A percentile compares a stretch with the other conserved stretches of the same genome.
phyloP scores from a whole-genome alignment of 2,797 vertebrate species.

The Corythornis leucogaster region DNA sequence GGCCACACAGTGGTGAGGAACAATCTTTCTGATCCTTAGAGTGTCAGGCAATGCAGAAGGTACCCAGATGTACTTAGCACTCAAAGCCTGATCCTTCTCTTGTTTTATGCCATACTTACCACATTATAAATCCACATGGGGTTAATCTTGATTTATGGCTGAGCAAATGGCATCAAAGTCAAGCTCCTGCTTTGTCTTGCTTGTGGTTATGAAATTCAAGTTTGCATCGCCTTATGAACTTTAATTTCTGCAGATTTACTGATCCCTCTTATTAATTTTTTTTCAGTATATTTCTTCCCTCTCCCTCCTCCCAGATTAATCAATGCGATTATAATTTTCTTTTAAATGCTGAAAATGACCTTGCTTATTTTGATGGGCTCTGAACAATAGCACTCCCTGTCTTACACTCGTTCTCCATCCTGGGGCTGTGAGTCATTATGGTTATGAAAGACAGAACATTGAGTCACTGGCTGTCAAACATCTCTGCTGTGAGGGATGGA shows the following conservation, averaged over 20 bases:
- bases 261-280: background rate
- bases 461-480: slow-evolving; percentile 53
- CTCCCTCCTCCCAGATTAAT: background rate
- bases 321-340: slow-evolving; percentile 7
- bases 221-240: slow-evolving; percentile 12
- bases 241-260: slow-evolving; percentile 19
- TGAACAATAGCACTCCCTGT: slow-evolving; percentile 50
- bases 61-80: background rate
- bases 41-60: slow-evolving; percentile 16
- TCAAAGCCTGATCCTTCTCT: background rate
- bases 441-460: slow-evolving; percentile 61
- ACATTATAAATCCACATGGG: slow-evolving; percentile 5
- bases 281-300: background rate
- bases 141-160: slow-evolving; percentile 42
- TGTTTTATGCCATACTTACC: background rate
- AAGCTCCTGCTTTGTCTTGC: slow-evolving; percentile 9
- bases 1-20: background rate
- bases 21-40: background rate
- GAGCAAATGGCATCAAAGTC: slow-evolving; percentile 44
- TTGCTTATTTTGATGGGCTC: slow-evolving; percentile 58
- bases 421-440: slow-evolving; percentile 57
- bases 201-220: slow-evolving; percentile 9
- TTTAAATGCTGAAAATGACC: slow-evolving; percentile 45
- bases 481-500: slow-evolving; percentile 20
- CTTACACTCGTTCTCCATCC: slow-evolving; percentile 30